These are phyloP conservation scores for Phrynocephalus forsythii DNA, from an alignment of 2,797 vertebrate species.

Conservation along the genomic window DNA sequence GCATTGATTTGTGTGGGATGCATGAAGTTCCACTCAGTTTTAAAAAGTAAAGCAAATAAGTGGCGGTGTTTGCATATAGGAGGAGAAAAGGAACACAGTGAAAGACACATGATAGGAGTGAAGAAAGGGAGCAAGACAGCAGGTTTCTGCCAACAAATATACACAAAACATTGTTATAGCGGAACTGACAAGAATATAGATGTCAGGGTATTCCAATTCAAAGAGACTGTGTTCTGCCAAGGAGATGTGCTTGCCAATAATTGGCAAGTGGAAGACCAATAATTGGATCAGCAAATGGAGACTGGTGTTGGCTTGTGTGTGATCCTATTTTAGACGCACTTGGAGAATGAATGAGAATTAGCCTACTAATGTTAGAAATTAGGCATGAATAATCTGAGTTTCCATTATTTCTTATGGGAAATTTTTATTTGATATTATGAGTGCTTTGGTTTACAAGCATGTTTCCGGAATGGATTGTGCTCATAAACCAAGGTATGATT, in stretches of 20 bases:
- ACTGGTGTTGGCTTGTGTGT: neutral
- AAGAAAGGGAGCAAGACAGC: neutral
- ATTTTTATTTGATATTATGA: too few species aligned
- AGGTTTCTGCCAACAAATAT: neutral
- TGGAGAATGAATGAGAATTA: neutral
- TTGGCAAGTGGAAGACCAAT: neutral
- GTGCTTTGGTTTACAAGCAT: too few species aligned
- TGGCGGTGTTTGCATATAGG: neutral
- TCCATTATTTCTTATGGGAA: too few species aligned
- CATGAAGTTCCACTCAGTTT: neutral
- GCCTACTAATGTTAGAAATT: neutral
- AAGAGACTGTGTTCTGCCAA: neutral
- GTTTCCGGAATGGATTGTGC: too few species aligned
- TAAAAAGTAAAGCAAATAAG: constrained; percentile 15
- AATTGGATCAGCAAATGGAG: neutral
- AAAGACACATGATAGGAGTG: constrained; percentile 7
- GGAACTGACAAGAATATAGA: neutral
- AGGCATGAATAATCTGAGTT: too few species aligned
- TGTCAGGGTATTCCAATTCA: neutral
- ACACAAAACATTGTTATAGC: neutral
- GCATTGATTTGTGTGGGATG: constrained; percentile 23
- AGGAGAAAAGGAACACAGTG: neutral
- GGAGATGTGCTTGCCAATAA: neutral
- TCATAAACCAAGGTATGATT: too few species aligned
- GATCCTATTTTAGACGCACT: neutral